Evolutionary conservation across 1,140 invertebrate species (phyloP), one percentile per base, ranked within the genome.

Genomic region (Panagrolaimus sp.): DNA sequence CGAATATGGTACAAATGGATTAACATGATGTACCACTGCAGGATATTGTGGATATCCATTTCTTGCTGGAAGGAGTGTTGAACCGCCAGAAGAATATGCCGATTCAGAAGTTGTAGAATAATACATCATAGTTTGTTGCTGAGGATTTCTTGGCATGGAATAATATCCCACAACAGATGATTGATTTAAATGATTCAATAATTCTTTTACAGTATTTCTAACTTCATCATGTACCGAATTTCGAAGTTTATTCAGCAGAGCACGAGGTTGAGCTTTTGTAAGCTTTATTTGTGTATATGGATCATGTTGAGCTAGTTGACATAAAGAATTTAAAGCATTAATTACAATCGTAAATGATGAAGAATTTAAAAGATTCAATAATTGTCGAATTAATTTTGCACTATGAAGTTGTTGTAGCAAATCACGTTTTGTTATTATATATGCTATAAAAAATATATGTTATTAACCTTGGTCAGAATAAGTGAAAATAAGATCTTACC

Each of bases 221-320:
- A 75, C 62, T 16, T 75, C 73, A 27, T 75, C 73, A 20, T 71
- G 27, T n/a, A 47, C 45, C 8, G 73, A 77, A 66, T 77, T 73
- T 31, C 71, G 20, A 9, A 75, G 62, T 42, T 61, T 64, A 11
- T 68, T 44, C 43, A 75, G 63, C n/a, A 74, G 23, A 14, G 27
- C n/a, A 31, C 61, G 45, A 9, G 69, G 76, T 47, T 42, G 70
- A 45, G 70, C 74, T 11, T 62, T 25, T 2, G 66, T 43, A 13
- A 75, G 31, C 45, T 69, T 67, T 11, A 63, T 16, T 63, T 75
- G 73, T 14, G 66, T 63, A 9, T 42, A 25, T 38, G 13, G 46
- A 64, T 75, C 66, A 16, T 69, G 64, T 8, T 57, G 64, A 20
- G 62, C 48, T 11, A 75, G 31, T 42, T 57, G 48, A 14, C 61